Evolutionary conservation across 1,140 invertebrate species (phyloP).

Genomic region (Heliconius congener): DNA sequence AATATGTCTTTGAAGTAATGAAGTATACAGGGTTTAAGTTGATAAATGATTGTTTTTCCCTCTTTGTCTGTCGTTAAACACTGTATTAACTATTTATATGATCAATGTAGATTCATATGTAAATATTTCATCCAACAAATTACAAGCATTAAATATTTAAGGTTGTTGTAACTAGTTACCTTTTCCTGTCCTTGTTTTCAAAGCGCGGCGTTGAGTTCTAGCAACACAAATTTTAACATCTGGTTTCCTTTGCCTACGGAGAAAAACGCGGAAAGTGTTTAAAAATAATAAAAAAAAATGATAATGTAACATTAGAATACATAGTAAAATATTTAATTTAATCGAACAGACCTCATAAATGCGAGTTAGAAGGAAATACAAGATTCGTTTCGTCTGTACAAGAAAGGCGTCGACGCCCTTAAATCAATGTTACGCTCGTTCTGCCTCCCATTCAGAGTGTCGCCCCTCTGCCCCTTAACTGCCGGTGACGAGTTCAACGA

Average conservation of each 20-base stretch:
- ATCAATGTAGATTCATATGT: no score
- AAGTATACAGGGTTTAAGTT: background rate
- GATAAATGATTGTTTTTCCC: background rate
- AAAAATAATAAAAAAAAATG: background rate
- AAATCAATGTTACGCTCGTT: constrained; percentile 51
- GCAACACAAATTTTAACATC: no score
- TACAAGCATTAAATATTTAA: no score
- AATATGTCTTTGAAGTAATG: background rate
- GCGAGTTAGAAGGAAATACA: constrained; percentile 1
- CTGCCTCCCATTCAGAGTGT: constrained; percentile 49
- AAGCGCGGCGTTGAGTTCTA: no score
- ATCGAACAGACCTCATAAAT: background rate
- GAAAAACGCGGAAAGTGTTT: no score
- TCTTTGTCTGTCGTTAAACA: background rate
- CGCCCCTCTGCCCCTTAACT: constrained; percentile 50
- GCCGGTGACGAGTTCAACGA: constrained; percentile 52
- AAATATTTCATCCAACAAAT: no score
- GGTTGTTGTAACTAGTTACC: no score
- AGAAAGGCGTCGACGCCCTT: constrained; percentile 40
- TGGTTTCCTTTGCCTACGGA: no score
- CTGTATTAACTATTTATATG: no score
- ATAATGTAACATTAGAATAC: background rate
- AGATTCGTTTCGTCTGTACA: background rate
- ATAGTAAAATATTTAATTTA: background rate
- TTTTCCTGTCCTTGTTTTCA: no score